Evolutionary conservation across 2,888 invertebrate genomes (phyloP).

Genomic region (Loripinus fragilis): DNA sequence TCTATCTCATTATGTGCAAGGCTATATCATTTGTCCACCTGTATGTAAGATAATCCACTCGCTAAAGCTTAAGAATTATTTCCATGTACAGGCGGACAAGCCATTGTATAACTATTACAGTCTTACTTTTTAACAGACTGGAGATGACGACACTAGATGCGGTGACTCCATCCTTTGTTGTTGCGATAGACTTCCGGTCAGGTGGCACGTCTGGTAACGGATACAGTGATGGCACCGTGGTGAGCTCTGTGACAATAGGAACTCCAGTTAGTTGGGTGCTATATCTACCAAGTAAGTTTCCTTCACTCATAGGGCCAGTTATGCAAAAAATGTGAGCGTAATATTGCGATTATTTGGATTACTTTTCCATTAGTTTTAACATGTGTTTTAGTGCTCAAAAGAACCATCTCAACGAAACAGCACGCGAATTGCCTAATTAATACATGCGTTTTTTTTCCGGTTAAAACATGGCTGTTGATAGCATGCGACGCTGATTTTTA

Average conservation of each 20-base stretch:
- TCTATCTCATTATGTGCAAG: too few species aligned
- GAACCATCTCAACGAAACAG: not conserved
- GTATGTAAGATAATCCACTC: too few species aligned
- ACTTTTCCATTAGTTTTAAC: not conserved
- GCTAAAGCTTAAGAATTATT: too few species aligned
- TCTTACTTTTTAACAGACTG: not conserved
- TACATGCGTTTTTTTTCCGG: not conserved
- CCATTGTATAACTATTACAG: too few species aligned
- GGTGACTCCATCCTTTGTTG: not conserved
- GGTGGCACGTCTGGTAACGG: not conserved
- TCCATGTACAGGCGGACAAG: too few species aligned
- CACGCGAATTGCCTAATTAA: not conserved
- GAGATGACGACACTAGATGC: not conserved
- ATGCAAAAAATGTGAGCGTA: not conserved
- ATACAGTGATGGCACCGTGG: not conserved
- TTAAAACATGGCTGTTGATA: too few species aligned
- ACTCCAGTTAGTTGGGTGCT: not conserved
- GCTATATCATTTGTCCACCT: not conserved
- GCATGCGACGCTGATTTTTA: too few species aligned
- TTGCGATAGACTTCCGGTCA: not conserved
- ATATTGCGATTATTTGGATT: not conserved
- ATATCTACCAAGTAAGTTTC: not conserved
- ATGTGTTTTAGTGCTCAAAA: too few species aligned
- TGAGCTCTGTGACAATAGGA: not conserved
- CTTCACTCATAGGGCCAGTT: too few species aligned